A percentile compares a stretch with the other conserved stretches of the same genome.
These are phyloP conservation scores for Candidula unifasciata DNA, from an alignment of 2,888 invertebrate genomes.

Conservation along the genomic window DNA sequence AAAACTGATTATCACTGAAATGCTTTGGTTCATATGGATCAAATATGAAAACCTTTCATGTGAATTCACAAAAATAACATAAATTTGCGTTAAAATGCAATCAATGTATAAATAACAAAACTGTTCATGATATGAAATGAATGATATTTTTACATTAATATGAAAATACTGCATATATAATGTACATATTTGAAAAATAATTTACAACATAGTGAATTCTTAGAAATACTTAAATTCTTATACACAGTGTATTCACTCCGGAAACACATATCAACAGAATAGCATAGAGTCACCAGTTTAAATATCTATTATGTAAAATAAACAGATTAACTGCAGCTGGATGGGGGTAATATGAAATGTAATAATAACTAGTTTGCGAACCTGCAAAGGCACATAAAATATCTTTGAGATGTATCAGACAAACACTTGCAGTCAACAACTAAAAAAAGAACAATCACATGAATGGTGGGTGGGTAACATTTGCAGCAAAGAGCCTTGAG, in stretches of 20 bases:
- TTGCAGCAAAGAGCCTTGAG: too few species aligned
- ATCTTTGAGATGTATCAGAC: too few species aligned
- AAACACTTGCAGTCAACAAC: too few species aligned
- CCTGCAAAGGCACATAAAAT: too few species aligned
- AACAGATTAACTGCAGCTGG: too few species aligned
- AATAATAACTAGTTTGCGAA: too few species aligned
- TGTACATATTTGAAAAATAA: constrained; percentile 17
- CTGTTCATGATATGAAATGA: background rate
- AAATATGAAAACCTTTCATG: too few species aligned
- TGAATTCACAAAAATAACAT: background rate
- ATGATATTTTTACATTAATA: background rate
- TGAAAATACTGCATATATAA: constrained; percentile 4
- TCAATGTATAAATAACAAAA: constrained; percentile 13
- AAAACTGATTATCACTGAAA: too few species aligned
- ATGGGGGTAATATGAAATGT: too few species aligned
- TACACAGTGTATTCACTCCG: background rate
- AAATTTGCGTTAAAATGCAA: background rate
- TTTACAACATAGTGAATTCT: background rate
- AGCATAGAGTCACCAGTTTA: background rate
- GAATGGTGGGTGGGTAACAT: too few species aligned
- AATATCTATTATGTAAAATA: background rate
- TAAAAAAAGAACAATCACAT: too few species aligned
- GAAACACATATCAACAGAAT: background rate
- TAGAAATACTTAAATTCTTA: background rate
- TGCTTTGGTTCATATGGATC: too few species aligned